Base-by-base conservation (phyloP, 2,113 vertebrate genomes). In the Verasper variegatus region DNA sequence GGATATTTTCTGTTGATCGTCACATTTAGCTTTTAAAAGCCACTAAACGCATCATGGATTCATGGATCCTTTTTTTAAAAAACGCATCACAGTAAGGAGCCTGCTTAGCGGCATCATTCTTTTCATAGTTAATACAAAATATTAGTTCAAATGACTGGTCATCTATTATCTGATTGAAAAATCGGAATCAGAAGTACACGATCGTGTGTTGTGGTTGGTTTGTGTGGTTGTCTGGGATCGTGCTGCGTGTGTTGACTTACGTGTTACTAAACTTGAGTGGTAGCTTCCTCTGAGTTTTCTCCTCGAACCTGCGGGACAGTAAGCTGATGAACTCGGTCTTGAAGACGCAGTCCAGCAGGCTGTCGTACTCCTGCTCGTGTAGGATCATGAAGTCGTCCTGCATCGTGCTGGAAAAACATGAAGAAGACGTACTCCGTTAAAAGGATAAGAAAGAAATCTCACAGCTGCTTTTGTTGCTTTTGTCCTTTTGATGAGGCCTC, bases 271-370 rank as follows among this genome's bases (percentile, higher is more conserved):
- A 99, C 87, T 97, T 98, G 84, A 99, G 96, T 87, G 96, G 96
- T 88, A 99, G 96, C 79, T 96, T 96, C 91, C 95, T 95, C 90
- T 97, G 97, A 1, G 96, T 98, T 87, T 95, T 97, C 76, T 99
- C 97, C 90, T 98, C 96, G 0, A 95, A 98, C 87, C 96, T 95
- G 61, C 96, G 97, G 2, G 96, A 88, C 83, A 99, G 93, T 64
- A 99, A 93, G 90, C 97, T 99, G 88, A 99, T 90, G 83, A 99
- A 98, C 90, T 99, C 98, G 0, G 98, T 99, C 92, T 99, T 99
- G 81, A 99, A 99, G 88, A 97, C 89, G 0, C 97, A 98, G 60
- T 99, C 97, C 0, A 99, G 94, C 92, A 99, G 94, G 78, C 97
- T 98, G 90, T 99, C 97, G 0, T 99, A 99, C 73, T 98, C 97